These are phyloP conservation scores for Spinibarbus caldwelli DNA, from an alignment of 2,797 vertebrate species.

Conservation along the genomic window DNA sequence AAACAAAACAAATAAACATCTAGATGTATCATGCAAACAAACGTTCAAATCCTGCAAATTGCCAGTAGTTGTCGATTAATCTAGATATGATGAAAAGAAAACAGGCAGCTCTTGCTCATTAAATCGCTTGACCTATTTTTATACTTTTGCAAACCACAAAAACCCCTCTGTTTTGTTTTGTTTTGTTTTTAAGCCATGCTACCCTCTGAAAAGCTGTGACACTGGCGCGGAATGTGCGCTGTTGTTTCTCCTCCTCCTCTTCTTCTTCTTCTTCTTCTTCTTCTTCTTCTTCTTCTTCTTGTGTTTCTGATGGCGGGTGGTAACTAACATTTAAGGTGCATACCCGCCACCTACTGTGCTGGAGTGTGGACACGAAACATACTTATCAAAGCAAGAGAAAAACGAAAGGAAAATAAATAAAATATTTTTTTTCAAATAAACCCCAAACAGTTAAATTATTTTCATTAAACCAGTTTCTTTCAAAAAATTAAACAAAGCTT, in stretches of 20 bases:
- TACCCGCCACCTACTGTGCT: too few relatives aligned
- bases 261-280: too few relatives aligned
- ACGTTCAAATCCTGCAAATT: not conserved
- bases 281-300: too few relatives aligned
- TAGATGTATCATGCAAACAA: not conserved
- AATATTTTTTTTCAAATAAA: too few relatives aligned
- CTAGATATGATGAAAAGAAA: not conserved
- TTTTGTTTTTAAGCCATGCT: conserved; percentile 20
- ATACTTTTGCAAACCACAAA: not conserved
- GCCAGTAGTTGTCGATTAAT: not conserved
- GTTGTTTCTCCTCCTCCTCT: not conserved
- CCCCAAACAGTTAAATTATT: too few relatives aligned
- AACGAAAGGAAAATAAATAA: too few relatives aligned
- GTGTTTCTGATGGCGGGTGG: too few relatives aligned
- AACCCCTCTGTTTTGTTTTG: conserved; percentile 11
- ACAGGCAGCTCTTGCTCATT: not conserved
- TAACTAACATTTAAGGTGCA: too few relatives aligned
- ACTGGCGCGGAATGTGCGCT: conserved; percentile 39
- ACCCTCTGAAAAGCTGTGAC: not conserved
- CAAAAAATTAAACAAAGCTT: too few relatives aligned
- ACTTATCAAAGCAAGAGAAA: too few relatives aligned
- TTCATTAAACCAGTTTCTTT: too few relatives aligned
- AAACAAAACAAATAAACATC: conserved; percentile 24
- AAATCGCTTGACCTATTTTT: not conserved
- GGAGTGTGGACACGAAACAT: too few relatives aligned